Conservation (phyloP, 2,113 vertebrate genomes). For the Rostratula benghalensis region DNA sequence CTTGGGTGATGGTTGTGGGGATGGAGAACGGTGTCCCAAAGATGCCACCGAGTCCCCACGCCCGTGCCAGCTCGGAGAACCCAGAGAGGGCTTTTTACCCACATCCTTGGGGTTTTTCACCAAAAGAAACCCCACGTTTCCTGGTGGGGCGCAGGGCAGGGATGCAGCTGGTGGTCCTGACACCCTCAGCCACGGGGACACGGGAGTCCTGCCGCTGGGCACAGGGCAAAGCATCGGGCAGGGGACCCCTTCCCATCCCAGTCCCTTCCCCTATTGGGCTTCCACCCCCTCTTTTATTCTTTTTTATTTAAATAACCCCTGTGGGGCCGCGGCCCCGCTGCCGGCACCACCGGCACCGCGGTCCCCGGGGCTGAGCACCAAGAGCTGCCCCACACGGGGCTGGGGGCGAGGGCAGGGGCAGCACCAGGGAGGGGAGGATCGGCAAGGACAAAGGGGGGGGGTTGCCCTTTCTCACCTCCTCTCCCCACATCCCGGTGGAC, state of each 20-base stretch:
- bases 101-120: accelerated
- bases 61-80: neutral
- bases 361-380: conserved; percentile 3
- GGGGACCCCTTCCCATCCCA: neutral
- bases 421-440: neutral
- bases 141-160: neutral
- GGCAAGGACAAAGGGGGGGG: neutral
- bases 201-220: neutral
- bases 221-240: neutral
- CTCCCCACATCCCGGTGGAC: neutral
- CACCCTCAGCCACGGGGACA: no score
- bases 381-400: neutral
- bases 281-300: neutral
- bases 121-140: accelerated
- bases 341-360: neutral
- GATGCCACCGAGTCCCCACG: accelerated
- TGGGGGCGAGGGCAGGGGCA: neutral
- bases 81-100: neutral
- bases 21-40: accelerated
- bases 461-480: neutral
- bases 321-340: neutral
- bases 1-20: neutral
- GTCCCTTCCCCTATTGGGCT: neutral
- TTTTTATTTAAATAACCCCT: neutral
- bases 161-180: neutral